phyloP scores from a whole-genome alignment of 2,113 vertebrate genomes.

The Glaucomys volans region DNA sequence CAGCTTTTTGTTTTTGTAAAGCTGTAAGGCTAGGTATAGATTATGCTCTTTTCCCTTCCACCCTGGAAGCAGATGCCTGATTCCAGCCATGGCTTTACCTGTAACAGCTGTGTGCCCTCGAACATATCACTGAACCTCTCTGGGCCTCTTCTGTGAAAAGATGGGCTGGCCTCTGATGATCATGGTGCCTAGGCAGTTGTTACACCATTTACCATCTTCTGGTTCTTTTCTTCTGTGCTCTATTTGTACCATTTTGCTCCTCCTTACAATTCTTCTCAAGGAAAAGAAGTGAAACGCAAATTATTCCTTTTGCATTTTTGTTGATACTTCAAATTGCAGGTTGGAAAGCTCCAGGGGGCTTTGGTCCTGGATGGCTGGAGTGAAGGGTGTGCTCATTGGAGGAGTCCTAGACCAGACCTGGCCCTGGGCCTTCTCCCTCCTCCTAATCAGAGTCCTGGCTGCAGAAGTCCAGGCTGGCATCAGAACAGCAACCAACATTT shows the following conservation, averaged over 20 bases:
- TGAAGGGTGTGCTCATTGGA: neutral
- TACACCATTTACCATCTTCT: neutral
- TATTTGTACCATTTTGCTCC: neutral
- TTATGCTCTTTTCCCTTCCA: neutral
- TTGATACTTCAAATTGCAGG: conserved; percentile 39
- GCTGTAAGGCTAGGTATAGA: neutral
- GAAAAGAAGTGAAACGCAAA: neutral
- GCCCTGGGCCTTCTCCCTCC: neutral
- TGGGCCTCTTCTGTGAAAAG: neutral
- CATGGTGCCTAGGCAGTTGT: neutral
- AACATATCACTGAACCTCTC: neutral
- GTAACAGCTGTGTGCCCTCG: neutral
- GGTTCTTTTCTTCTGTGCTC: neutral
- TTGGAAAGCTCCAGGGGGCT: neutral
- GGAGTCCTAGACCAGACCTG: neutral
- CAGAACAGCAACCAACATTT: conserved; percentile 16
- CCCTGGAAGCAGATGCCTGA: neutral
- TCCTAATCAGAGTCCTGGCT: conserved; percentile 12
- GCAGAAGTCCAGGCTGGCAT: conserved; percentile 34
- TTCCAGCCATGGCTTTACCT: neutral
- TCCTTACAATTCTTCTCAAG: neutral
- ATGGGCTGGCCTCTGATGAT: neutral
- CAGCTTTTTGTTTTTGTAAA: neutral
- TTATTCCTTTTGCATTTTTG: conserved; percentile 6
- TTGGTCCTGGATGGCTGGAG: neutral